These are phyloP conservation scores for Corydoras sp. DNA, from an alignment of 2,113 vertebrate genomes.

Conservation along the genomic window DNA sequence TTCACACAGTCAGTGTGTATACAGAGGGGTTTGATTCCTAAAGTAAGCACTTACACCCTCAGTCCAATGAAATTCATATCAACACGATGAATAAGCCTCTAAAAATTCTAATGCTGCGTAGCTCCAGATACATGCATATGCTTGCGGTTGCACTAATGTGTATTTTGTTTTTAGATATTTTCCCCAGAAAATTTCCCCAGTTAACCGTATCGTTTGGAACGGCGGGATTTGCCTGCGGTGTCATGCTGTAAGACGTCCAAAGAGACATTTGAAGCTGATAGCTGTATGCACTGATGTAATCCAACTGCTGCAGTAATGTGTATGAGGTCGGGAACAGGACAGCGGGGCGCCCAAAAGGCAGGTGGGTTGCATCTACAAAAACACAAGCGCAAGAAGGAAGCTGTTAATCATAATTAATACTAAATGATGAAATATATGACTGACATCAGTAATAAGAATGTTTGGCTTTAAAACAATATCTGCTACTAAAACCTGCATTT, in stretches of 20 bases:
- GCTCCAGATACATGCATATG: too few species aligned
- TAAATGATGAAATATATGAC: not conserved
- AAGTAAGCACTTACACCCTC: too few species aligned
- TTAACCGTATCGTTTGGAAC: not conserved
- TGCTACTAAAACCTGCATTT: too few species aligned
- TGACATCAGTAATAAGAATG: too few species aligned
- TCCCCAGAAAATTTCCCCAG: too few species aligned
- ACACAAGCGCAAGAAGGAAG: not conserved
- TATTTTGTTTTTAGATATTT: too few species aligned
- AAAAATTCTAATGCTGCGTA: too few species aligned
- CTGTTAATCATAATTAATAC: not conserved
- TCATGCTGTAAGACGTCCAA: conserved; percentile 82
- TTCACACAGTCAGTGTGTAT: not conserved
- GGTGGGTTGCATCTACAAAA: conserved; percentile 68
- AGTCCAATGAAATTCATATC: too few species aligned
- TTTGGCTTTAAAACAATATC: too few species aligned
- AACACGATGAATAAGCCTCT: too few species aligned
- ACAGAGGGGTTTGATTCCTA: too few species aligned
- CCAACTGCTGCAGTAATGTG: conserved; percentile 79
- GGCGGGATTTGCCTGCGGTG: conserved; percentile 22
- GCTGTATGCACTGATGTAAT: conserved; percentile 91
- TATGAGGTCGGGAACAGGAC: conserved; percentile 84
- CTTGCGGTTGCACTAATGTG: too few species aligned
- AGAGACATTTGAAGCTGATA: conserved; percentile 82
- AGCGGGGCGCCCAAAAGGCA: conserved; percentile 84